A percentile compares a stretch with the other conserved stretches of the same genome.
These are phyloP conservation scores for Gymnarchus niloticus DNA, from an alignment of 2,113 vertebrate genomes.

Conservation along the genomic window DNA sequence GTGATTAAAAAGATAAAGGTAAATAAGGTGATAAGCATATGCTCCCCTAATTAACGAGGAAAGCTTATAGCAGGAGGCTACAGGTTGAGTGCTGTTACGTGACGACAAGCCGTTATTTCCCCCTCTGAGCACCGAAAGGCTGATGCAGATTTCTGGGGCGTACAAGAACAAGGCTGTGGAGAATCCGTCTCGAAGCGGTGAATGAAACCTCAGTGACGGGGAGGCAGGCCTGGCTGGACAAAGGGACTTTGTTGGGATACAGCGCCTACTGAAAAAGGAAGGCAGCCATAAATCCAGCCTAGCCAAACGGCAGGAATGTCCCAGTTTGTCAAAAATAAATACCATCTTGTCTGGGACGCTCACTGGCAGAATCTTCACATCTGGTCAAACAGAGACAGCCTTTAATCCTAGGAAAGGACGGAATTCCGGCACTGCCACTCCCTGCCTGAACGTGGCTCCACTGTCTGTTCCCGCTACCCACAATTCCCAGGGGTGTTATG, in stretches of 20 bases:
- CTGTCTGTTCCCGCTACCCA: background rate
- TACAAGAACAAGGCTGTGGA: conserved; percentile 32
- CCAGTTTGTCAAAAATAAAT: conserved; percentile 58
- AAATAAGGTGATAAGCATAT: background rate
- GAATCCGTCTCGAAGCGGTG: conserved; percentile 42
- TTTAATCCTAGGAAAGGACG: conserved; percentile 18
- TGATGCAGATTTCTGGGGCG: conserved; percentile 19
- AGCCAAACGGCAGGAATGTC: conserved; percentile 55
- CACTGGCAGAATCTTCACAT: conserved; percentile 47
- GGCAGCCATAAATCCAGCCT: conserved; percentile 49
- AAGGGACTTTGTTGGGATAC: conserved; percentile 47
- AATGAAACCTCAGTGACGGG: conserved; percentile 50
- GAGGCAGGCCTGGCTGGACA: conserved; percentile 41
- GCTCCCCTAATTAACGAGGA: background rate
- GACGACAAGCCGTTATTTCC: background rate
- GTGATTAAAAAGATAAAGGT: background rate
- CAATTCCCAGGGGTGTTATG: conserved; percentile 15
- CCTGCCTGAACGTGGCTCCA: conserved; percentile 22
- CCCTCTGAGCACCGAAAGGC: background rate
- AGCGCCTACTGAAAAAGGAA: conserved; percentile 34
- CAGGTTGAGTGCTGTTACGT: conserved; percentile 19
- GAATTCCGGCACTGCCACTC: background rate
- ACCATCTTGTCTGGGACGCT: conserved; percentile 50
- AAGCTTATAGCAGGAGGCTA: background rate
- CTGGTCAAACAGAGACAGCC: conserved; percentile 49